A percentile compares a stretch with the other conserved stretches of the same genome.
These are phyloP conservation scores for Oedothorax gibbosus DNA, from an alignment of 1,140 invertebrate species.

Conservation along the genomic window DNA sequence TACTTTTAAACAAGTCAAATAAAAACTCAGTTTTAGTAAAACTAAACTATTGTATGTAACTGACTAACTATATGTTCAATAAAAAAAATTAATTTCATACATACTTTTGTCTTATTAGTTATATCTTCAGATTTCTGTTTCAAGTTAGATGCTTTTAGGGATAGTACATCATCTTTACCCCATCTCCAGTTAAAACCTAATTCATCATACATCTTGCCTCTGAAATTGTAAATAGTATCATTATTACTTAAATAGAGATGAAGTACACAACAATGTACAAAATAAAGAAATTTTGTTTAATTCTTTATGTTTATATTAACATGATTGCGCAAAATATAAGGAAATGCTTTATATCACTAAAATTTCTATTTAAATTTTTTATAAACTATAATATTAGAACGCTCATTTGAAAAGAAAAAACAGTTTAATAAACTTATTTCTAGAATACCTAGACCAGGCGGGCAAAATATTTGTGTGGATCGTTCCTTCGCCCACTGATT, in stretches of 20 bases:
- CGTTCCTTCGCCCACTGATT: slow-evolving; percentile 32
- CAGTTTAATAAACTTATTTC: neutral
- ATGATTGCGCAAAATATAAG: neutral
- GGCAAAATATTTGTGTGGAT: slow-evolving; percentile 29
- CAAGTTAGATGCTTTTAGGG: slow-evolving; percentile 65
- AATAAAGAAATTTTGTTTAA: neutral
- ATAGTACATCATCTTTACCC: slow-evolving; percentile 64
- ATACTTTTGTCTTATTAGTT: slow-evolving; percentile 65
- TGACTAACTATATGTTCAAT: neutral
- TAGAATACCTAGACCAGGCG: slow-evolving; percentile 48
- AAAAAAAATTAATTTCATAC: neutral
- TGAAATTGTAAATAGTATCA: slow-evolving; percentile 8
- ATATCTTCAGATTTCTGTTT: slow-evolving; percentile 66
- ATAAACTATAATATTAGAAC: neutral
- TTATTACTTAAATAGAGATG: neutral
- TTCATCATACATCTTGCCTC: slow-evolving; percentile 59
- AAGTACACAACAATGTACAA: neutral
- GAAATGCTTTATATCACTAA: neutral
- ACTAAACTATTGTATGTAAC: too few relatives aligned
- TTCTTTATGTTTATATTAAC: too few relatives aligned
- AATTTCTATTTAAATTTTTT: neutral
- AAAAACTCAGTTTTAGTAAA: too few relatives aligned
- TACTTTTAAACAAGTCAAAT: too few relatives aligned
- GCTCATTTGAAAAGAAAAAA: neutral
- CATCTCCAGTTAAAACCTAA: slow-evolving; percentile 63